Conservation (phyloP, 1,140 invertebrate species). For the Lysiphlebus fabarum region DNA sequence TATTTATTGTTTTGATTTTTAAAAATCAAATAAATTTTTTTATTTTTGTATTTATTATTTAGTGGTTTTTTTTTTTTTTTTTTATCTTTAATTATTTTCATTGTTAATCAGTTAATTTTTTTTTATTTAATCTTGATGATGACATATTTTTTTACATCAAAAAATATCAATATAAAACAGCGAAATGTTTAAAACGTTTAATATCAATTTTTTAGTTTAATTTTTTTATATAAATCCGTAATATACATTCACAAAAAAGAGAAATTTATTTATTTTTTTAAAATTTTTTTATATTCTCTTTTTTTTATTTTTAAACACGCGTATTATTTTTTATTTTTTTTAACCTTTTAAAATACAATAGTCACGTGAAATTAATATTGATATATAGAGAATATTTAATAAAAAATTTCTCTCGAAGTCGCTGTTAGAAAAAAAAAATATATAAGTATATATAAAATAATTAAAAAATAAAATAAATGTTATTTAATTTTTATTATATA, state of each 20-base stretch:
- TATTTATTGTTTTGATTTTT: too few species aligned
- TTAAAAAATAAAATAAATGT: neutral
- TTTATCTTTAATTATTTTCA: neutral
- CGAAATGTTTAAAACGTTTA: conserved; percentile 44
- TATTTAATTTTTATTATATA: neutral
- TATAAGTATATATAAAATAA: neutral
- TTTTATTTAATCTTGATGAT: conserved; percentile 17
- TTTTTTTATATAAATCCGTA: conserved; percentile 19
- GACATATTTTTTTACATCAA: conserved; percentile 48
- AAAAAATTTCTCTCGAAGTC: conserved; percentile 21
- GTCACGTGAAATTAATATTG: conserved; percentile 20
- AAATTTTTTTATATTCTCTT: conserved; percentile 22
- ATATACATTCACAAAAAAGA: conserved; percentile 31
- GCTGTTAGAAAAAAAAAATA: conserved; percentile 13
- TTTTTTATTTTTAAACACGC: conserved; percentile 23
- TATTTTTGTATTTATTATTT: neutral
- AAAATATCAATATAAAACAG: conserved; percentile 48
- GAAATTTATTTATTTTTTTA: conserved; percentile 16
- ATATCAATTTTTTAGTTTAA: conserved; percentile 36
- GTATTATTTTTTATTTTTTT: conserved; percentile 8
- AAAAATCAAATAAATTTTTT: neutral
- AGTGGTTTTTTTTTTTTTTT: too few species aligned
- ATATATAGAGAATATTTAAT: conserved; percentile 18
- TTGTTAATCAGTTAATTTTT: neutral
- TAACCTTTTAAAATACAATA: conserved; percentile 16